phyloP scores from a whole-genome alignment of 1,140 invertebrate genomes.

The Aphelenchoides fujianensis region DNA sequence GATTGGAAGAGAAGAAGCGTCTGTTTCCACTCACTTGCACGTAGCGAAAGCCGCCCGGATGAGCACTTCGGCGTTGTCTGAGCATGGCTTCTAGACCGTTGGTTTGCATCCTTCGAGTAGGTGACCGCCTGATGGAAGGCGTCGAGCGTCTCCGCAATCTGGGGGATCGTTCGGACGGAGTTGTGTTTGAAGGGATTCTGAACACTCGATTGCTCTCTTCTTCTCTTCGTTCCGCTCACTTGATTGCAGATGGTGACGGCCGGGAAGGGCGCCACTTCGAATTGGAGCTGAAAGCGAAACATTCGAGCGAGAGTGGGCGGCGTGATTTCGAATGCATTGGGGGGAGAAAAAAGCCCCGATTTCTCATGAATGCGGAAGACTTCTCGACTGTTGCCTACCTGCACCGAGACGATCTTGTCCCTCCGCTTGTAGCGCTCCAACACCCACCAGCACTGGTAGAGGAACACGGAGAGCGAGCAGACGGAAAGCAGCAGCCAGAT shows the following conservation, averaged over 20 bases:
- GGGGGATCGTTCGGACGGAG: conserved; percentile 54
- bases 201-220: too few species aligned
- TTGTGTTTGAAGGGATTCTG: conserved; percentile 60
- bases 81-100: conserved; percentile 15
- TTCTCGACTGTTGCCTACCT: conserved; percentile 34
- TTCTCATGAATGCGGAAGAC: conserved; percentile 8
- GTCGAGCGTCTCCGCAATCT: conserved; percentile 54
- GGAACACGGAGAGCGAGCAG: conserved; percentile 37
- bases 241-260: conserved; percentile 57
- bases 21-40: too few species aligned
- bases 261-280: conserved; percentile 56
- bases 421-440: conserved; percentile 47
- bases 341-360: conserved; percentile 15
- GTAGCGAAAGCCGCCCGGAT: conserved; percentile 54
- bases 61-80: conserved; percentile 6
- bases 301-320: neutral
- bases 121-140: conserved; percentile 57
- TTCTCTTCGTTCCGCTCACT: too few species aligned
- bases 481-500: conserved; percentile 39
- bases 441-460: conserved; percentile 36
- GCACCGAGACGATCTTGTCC: conserved; percentile 59
- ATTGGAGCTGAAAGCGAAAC: conserved; percentile 53
- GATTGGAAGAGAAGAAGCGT: too few species aligned
- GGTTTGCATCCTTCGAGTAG: conserved; percentile 47
- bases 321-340: conserved; percentile 10